Conservation (phyloP, 2,797 vertebrate genomes). For the Rallus crepitans region DNA sequence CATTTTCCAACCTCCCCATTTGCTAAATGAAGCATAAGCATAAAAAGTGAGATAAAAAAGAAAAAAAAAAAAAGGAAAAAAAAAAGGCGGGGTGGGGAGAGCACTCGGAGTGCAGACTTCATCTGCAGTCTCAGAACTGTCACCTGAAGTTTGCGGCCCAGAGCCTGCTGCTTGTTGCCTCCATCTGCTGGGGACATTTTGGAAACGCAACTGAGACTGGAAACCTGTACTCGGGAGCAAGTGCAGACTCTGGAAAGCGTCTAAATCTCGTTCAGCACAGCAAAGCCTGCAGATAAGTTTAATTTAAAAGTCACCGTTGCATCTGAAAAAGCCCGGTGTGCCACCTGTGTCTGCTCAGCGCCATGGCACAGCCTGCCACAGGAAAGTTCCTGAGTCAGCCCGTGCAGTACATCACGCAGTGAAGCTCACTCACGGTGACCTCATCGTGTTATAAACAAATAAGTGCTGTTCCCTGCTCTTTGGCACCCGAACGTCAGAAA, state of each 20-base stretch:
- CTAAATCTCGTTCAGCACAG: not conserved
- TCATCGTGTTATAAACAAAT: conserved; percentile 25
- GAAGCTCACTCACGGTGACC: not conserved
- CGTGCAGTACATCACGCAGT: not conserved
- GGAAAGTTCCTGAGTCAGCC: not conserved
- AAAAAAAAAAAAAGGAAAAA: not conserved
- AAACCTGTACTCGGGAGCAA: not conserved
- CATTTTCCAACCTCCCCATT: conserved; percentile 3
- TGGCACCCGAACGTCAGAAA: conserved; percentile 53
- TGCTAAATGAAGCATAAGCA: conserved; percentile 43
- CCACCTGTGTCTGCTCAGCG: not conserved
- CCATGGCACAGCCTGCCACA: not conserved
- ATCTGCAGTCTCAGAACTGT: not conserved
- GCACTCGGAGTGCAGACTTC: not conserved
- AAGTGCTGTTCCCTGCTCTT: not conserved
- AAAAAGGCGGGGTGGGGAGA: not conserved
- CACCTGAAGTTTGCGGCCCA: not conserved
- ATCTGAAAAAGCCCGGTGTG: not conserved
- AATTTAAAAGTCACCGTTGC: not conserved
- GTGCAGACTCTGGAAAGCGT: not conserved
- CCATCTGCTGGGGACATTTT: conserved; percentile 76
- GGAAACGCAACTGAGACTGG: conserved; percentile 26
- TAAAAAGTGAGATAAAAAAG: conserved; percentile 16
- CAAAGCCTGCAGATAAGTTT: not conserved
- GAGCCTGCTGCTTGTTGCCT: conserved; percentile 72